Conservation (phyloP, 2,888 invertebrate genomes). For the Leucophenga montana region DNA sequence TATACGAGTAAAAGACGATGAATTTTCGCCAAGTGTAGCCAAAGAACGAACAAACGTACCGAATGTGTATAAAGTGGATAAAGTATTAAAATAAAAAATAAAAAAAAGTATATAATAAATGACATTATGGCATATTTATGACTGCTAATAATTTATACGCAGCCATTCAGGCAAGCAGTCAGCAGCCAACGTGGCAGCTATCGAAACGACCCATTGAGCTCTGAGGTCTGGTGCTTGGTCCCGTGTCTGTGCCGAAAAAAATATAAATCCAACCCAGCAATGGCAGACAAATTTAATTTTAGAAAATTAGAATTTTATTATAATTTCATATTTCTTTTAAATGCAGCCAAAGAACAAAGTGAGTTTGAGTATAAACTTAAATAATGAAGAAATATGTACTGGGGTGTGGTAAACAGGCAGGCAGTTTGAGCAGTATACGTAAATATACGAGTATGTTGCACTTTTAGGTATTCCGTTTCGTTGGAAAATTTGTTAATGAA, state of each 20-base stretch:
- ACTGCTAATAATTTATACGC: slow-evolving; percentile 66
- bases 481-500: too few relatives aligned
- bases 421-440: neutral
- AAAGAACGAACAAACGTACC: neutral
- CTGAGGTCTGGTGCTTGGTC: too few relatives aligned
- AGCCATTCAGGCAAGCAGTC: slow-evolving; percentile 35
- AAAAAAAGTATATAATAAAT: slow-evolving; percentile 63
- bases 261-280: slow-evolving; percentile 1
- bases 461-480: too few relatives aligned
- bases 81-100: slow-evolving; percentile 36
- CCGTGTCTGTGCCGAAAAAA: neutral
- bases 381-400: neutral
- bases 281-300: slow-evolving; percentile 28
- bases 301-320: slow-evolving; percentile 28
- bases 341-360: too few relatives aligned
- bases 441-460: too few relatives aligned
- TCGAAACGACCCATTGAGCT: too few relatives aligned
- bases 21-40: slow-evolving; percentile 18
- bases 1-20: neutral
- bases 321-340: neutral
- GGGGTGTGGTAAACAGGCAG: neutral
- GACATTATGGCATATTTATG: slow-evolving; percentile 65
- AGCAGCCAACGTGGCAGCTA: slow-evolving; percentile 42
- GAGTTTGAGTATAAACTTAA: neutral
- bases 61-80: slow-evolving; percentile 33